phyloP scores from a whole-genome alignment of 2,888 invertebrate genomes.

The Acanthococcus lagerstroemiae region DNA sequence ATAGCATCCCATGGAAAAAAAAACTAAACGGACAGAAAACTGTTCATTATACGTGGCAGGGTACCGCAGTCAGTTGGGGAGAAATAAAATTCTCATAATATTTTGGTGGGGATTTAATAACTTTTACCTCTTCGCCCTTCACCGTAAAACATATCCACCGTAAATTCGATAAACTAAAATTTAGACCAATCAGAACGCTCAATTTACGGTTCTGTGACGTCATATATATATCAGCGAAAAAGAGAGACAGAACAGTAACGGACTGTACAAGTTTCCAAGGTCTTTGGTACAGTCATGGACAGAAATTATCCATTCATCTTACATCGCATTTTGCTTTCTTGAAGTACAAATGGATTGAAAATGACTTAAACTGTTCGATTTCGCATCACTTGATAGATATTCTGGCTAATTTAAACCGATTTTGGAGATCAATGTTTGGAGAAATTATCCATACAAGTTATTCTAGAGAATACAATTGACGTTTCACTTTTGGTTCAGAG shows the following conservation, averaged over 20 bases:
- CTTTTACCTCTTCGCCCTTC: conserved; percentile 7
- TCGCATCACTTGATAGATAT: no score
- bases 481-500: conserved; percentile 10
- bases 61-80: conserved; percentile 19
- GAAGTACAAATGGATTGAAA: no score
- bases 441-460: no score
- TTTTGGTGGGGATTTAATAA: conserved; percentile 23
- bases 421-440: no score
- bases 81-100: conserved; percentile 22
- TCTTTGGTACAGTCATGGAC: conserved; percentile 22
- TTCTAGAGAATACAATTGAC: no score
- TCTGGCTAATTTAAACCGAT: no score
- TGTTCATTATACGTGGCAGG: conserved; percentile 22
- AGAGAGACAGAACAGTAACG: conserved; percentile 14
- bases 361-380: no score
- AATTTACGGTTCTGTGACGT: conserved; percentile 13
- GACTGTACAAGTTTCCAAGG: conserved; percentile 21
- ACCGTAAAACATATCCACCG: neutral
- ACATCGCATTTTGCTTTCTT: no score
- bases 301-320: neutral
- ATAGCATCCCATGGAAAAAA: neutral
- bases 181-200: conserved; percentile 11
- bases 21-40: neutral
- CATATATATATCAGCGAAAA: conserved; percentile 11
- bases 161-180: conserved; percentile 26